Percentiles rank a stretch among this genome's conserved stretches.
These are phyloP conservation scores for Mermis nigrescens DNA, from an alignment of 2,888 invertebrate genomes.

Conservation along the genomic window DNA sequence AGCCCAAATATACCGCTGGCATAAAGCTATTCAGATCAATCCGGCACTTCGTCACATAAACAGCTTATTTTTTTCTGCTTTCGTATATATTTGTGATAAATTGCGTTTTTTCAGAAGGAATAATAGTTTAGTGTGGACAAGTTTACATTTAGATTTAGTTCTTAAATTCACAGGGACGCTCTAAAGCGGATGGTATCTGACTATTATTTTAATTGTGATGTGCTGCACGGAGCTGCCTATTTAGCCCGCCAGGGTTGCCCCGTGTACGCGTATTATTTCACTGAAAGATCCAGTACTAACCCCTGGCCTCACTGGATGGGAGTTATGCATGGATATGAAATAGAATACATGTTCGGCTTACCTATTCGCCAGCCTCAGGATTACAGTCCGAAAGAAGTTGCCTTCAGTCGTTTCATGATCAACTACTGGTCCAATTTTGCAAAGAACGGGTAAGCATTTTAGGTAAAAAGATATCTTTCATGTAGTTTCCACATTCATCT, in stretches of 20 bases:
- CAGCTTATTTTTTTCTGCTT: no score
- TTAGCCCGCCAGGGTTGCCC: conserved; percentile 60
- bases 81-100: no score
- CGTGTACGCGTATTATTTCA: conserved; percentile 76
- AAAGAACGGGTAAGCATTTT: conserved; percentile 78
- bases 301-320: conserved; percentile 99
- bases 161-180: conserved; percentile 36
- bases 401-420: conserved; percentile 70
- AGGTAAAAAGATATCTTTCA: no score
- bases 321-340: conserved; percentile 92
- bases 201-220: conserved; percentile 78
- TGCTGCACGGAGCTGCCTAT: conserved; percentile 45
- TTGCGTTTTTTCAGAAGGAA: no score
- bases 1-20: no score
- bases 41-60: no score
- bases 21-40: no score
- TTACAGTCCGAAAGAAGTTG: conserved; percentile 1
- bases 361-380: conserved; percentile 74
- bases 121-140: no score
- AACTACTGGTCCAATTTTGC: conserved; percentile 78
- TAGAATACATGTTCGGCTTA: conserved; percentile 89
- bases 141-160: no score
- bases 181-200: conserved; percentile 64
- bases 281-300: conserved; percentile 58
- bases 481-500: no score